Evolutionary conservation across 2,888 invertebrate species (phyloP).

Genomic region (Phoronis australis): DNA sequence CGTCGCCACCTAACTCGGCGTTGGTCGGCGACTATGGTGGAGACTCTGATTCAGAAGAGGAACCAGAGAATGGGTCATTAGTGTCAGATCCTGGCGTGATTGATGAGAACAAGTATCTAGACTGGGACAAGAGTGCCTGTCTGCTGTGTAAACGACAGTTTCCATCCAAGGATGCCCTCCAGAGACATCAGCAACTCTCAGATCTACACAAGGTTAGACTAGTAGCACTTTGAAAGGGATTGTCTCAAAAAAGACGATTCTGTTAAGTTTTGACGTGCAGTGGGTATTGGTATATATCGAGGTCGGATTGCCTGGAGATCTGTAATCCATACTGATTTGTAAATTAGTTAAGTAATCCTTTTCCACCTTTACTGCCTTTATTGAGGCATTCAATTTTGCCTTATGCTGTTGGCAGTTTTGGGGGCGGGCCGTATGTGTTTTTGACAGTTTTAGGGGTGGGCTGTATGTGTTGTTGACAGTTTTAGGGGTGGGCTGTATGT

Average conservation of each 20-base stretch:
- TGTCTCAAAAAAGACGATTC: too few relatives aligned
- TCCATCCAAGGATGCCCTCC: constrained; percentile 78
- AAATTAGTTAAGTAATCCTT: background rate
- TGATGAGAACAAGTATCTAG: constrained; percentile 60
- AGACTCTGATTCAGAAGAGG: constrained; percentile 62
- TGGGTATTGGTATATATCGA: too few relatives aligned
- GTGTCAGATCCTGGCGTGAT: constrained; percentile 30
- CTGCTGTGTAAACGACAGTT: constrained; percentile 92
- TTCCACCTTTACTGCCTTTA: too few relatives aligned
- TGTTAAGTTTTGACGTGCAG: too few relatives aligned
- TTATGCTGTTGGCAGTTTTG: too few relatives aligned
- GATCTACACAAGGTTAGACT: constrained; percentile 73
- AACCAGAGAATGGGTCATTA: constrained; percentile 58
- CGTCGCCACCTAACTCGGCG: constrained; percentile 15
- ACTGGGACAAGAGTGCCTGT: constrained; percentile 84
- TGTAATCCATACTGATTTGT: background rate
- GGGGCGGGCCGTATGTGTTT: too few relatives aligned
- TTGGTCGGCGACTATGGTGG: constrained; percentile 75
- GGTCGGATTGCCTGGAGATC: too few relatives aligned
- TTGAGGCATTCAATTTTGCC: too few relatives aligned
- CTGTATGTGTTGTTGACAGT: background rate
- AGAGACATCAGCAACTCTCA: constrained; percentile 86
- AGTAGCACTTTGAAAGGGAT: constrained; percentile 1
- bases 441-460: background rate
- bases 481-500: background rate